Percentiles rank a stretch among this genome's conserved stretches.
These are phyloP conservation scores for Morinoia aosen DNA, from an alignment of 2,888 invertebrate genomes.

Conservation along the genomic window DNA sequence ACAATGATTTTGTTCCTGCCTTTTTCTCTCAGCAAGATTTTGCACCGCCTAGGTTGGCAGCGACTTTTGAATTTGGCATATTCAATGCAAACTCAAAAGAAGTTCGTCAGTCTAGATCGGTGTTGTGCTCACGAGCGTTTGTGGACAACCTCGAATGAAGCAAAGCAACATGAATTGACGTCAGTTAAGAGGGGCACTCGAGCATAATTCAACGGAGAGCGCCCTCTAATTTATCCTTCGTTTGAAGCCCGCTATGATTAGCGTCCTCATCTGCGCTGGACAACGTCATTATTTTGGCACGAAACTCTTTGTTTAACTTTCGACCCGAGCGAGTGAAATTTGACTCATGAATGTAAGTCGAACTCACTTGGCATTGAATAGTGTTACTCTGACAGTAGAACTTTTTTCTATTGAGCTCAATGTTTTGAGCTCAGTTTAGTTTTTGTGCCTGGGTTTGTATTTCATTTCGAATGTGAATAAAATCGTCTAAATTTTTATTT, in stretches of 20 bases:
- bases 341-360: not conserved
- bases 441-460: not conserved
- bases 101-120: not conserved
- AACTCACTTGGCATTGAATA: not conserved
- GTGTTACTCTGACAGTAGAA: not conserved
- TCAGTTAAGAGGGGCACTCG: not conserved
- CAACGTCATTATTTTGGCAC: not conserved
- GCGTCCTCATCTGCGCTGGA: not conserved
- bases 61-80: not conserved
- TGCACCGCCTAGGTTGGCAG: not conserved
- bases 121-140: not conserved
- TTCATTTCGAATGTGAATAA: not conserved
- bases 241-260: not conserved
- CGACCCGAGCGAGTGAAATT: not conserved
- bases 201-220: not conserved
- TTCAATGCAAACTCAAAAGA: not conserved
- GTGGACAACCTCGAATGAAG: not conserved
- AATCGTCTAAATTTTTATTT: not conserved
- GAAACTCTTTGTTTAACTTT: not conserved
- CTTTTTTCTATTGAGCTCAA: too few species aligned
- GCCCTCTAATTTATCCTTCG: not conserved
- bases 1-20: not conserved
- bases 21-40: not conserved
- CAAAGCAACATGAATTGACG: not conserved
- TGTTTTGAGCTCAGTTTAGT: not conserved